phyloP scores from a whole-genome alignment of 1,140 invertebrate species.

The Diplogasteroides magnus region DNA sequence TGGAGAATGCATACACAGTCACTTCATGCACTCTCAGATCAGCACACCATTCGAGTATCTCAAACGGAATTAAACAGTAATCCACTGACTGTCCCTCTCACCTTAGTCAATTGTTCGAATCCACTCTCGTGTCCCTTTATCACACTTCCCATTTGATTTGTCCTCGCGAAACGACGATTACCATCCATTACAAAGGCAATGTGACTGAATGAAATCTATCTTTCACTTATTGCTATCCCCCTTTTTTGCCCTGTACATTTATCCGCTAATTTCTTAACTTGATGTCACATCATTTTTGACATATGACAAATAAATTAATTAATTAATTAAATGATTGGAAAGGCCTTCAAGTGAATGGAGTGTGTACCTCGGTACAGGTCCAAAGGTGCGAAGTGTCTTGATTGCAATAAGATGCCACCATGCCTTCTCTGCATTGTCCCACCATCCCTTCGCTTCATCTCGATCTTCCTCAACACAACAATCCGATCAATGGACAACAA shows the following conservation, averaged over 20 bases:
- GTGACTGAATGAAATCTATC: conserved; percentile 64
- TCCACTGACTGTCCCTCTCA: conserved; percentile 35
- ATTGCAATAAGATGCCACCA: conserved; percentile 9
- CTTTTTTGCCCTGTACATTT: no score
- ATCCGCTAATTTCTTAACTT: no score
- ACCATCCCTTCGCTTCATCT: conserved; percentile 9
- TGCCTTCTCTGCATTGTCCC: conserved; percentile 8
- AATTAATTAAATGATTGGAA: no score
- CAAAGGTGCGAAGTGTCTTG: conserved; percentile 3
- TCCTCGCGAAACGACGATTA: conserved; percentile 85
- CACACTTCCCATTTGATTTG: conserved; percentile 68
- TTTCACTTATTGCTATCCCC: no score
- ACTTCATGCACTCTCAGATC: conserved; percentile 75
- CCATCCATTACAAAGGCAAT: conserved; percentile 98
- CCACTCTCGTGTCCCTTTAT: conserved; percentile 81
- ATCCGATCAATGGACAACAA: conserved; percentile 1
- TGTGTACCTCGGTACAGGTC: conserved; percentile 1
- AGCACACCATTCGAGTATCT: conserved; percentile 79
- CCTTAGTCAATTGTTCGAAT: conserved; percentile 86
- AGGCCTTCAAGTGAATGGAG: neutral
- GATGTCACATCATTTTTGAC: no score
- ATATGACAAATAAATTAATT: no score
- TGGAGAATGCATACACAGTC: conserved; percentile 97
- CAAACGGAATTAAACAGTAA: conserved; percentile 26
- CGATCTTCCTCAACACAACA: neutral